Evolutionary conservation across 2,797 vertebrate genomes (phyloP), one percentile per base, ranked within the genome.

Genomic region (Melanotaenia maccullochi): DNA sequence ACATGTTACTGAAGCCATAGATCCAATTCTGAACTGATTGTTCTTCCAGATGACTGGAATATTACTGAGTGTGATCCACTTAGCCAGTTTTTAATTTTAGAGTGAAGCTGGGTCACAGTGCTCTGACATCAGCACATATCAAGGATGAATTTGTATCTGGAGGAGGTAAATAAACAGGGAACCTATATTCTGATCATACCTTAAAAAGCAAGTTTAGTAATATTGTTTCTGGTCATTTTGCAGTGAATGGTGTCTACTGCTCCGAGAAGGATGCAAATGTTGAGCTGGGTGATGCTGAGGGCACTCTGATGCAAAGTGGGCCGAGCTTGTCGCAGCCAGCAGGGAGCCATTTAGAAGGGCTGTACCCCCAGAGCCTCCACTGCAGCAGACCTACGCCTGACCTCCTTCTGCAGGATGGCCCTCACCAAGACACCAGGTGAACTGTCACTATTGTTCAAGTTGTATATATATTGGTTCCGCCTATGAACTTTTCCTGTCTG

Each of bases 361-460:
- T 94, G 30, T 96, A 94, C 79, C 78, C 84, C 87, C 42, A 92
- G 90, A 84, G 91, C 91, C 89, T 85, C 68, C 91, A 91, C 78
- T 95, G 96, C 18, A 95, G 96, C 86, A 91, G 94, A 76, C 86
- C 94, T 61, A 84, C 94, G 49, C 92, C 95, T n/a, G 88, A 92
- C 68, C 90, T 91, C 71, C 86, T 93, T 60, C 79, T 96, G 91
- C 94, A 95, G 88, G 89, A 94, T 65, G 64, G 92, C 78, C 86
- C 93, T 0, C 94, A 95, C 79, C 86, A 93, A 0, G 93, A 96
- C 58, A 81, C 90, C 87, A 98, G 97, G 98, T 99, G 96, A 92
- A 73, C 67, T 65, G 55, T 68, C 65, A 12, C 76, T 25, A 52
- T 71, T 79, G 32, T 51, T 76, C 47, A 25, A 4, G 8, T 68